These are phyloP conservation scores for Tuberolachnus salignus DNA, from an alignment of 2,888 invertebrate genomes.

Conservation along the genomic window DNA sequence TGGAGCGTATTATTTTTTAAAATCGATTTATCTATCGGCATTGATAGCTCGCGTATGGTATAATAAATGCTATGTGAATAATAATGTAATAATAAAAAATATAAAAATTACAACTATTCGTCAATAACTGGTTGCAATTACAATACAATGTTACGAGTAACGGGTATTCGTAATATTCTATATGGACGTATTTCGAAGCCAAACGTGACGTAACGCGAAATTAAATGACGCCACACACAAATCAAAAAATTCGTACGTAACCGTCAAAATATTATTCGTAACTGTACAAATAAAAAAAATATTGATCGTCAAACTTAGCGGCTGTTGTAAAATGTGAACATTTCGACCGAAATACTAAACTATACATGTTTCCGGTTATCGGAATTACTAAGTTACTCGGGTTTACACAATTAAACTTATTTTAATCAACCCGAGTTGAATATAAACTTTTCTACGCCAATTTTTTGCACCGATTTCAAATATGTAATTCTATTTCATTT, in stretches of 20 bases:
- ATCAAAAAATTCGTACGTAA: background rate
- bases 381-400: background rate
- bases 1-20: background rate
- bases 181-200: background rate
- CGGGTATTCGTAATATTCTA: background rate
- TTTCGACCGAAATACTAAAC: too few species aligned
- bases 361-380: too few species aligned
- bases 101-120: too few species aligned
- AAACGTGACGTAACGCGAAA: background rate
- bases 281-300: too few species aligned
- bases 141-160: background rate
- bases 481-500: conserved; percentile 6
- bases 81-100: background rate
- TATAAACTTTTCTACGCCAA: background rate
- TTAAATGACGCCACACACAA: background rate
- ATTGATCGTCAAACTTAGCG: too few species aligned
- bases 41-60: background rate
- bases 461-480: conserved; percentile 7
- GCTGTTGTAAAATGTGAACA: too few species aligned
- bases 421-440: background rate
- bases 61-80: too few species aligned
- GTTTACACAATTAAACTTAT: conserved; percentile 3
- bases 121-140: background rate
- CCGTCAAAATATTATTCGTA: background rate
- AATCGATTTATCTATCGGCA: background rate